Percentiles rank a stretch among this genome's conserved stretches.
phyloP scores from a whole-genome alignment of 2,797 vertebrate genomes.

The Danio albolineatus region DNA sequence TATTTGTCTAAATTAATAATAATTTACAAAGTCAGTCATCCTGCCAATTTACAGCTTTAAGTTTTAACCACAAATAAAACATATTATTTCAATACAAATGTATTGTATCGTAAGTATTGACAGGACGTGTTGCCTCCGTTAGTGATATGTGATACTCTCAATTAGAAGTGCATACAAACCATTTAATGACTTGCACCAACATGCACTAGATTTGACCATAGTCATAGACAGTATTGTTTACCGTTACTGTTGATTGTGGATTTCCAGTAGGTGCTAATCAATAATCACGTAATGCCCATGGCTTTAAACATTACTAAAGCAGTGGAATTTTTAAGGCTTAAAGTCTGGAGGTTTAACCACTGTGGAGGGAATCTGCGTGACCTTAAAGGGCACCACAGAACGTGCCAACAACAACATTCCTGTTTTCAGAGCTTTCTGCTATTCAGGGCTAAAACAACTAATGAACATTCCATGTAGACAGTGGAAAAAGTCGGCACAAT shows the following conservation, averaged over 20 bases:
- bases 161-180: background rate
- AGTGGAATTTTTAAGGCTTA: background rate
- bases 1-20: too few relatives aligned
- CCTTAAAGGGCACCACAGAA: background rate
- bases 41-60: too few relatives aligned
- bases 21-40: too few relatives aligned
- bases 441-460: slow-evolving; percentile 6
- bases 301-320: background rate
- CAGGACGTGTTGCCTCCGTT: background rate
- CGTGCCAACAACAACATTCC: slow-evolving; percentile 31
- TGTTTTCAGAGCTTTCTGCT: slow-evolving; percentile 20
- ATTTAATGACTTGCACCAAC: background rate
- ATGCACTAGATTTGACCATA: background rate
- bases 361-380: background rate
- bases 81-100: too few relatives aligned
- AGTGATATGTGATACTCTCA: background rate
- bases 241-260: background rate
- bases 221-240: background rate
- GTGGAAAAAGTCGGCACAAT: slow-evolving; percentile 21
- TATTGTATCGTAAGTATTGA: background rate
- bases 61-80: too few relatives aligned
- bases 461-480: slow-evolving; percentile 17
- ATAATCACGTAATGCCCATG: slow-evolving; percentile 4
- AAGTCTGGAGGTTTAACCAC: slow-evolving; percentile 7
- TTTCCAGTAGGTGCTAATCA: background rate